Evolutionary conservation across 2,888 invertebrate species (phyloP).

Genomic region (Cryptocheilus praepositus): DNA sequence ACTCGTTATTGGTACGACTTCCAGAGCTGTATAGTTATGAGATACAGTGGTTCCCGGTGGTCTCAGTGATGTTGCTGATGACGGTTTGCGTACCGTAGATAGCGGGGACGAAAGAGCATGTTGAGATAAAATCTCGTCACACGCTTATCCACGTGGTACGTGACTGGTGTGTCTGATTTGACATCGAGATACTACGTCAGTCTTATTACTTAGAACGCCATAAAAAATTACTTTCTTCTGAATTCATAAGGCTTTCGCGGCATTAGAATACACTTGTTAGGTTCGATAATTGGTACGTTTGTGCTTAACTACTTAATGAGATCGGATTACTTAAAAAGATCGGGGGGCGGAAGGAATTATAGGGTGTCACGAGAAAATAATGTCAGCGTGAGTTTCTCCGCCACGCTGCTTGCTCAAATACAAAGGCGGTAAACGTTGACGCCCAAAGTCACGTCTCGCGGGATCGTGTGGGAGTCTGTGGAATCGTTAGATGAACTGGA

Average conservation of each 20-base stretch:
- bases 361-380: constrained; percentile 50
- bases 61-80: constrained; percentile 20
- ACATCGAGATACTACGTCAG: background rate
- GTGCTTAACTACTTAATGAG: constrained; percentile 10
- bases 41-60: constrained; percentile 37
- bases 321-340: constrained; percentile 47
- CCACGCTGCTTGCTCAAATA: constrained; percentile 55
- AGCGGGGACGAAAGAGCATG: constrained; percentile 22
- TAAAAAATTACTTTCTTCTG: background rate
- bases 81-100: constrained; percentile 10
- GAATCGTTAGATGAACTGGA: constrained; percentile 60
- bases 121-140: constrained; percentile 25
- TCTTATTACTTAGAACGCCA: background rate
- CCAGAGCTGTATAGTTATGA: constrained; percentile 51
- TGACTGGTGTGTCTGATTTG: constrained; percentile 34
- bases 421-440: constrained; percentile 54
- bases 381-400: constrained; percentile 48
- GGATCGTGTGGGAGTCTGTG: constrained; percentile 53
- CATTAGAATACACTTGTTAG: background rate
- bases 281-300: no score
- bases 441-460: constrained; percentile 49
- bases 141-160: constrained; percentile 45
- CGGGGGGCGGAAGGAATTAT: constrained; percentile 34
- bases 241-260: background rate
- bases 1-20: constrained; percentile 48